A percentile compares a stretch with the other conserved stretches of the same genome.
Conservation (phyloP, 1,140 invertebrate species). For the Rhopalosiphum padi region DNA sequence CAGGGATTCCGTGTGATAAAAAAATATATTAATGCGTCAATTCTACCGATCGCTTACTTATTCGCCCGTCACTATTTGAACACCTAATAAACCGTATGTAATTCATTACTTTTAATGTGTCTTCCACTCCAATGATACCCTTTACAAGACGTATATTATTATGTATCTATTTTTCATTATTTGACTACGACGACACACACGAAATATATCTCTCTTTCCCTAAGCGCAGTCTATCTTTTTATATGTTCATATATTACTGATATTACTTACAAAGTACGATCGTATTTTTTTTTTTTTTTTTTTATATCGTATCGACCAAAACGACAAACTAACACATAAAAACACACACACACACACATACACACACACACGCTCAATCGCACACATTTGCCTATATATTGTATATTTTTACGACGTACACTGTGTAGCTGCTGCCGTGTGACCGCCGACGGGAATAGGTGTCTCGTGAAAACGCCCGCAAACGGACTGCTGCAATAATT, state of each 20-base stretch:
- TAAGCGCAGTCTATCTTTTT: background rate
- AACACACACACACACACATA: background rate
- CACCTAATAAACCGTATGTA: background rate
- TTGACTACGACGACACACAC: background rate
- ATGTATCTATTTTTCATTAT: background rate
- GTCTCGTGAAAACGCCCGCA: background rate
- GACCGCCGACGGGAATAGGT: conserved; percentile 6
- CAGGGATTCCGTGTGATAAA: background rate
- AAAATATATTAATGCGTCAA: too few relatives aligned
- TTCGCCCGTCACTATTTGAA: background rate
- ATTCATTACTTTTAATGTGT: too few relatives aligned
- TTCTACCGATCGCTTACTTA: too few relatives aligned
- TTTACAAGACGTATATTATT: background rate
- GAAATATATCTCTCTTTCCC: background rate
- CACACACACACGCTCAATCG: background rate
- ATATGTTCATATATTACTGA: background rate
- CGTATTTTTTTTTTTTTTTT: background rate
- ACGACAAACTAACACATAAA: background rate
- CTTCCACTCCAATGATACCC: background rate
- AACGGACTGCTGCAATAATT: background rate
- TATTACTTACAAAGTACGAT: background rate
- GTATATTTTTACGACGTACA: background rate
- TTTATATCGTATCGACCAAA: background rate
- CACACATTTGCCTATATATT: background rate
- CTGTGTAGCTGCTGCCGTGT: background rate